Evolutionary conservation across 1,140 invertebrate species (phyloP), one percentile per base, ranked within the genome.

Genomic region (Orius laevigatus): DNA sequence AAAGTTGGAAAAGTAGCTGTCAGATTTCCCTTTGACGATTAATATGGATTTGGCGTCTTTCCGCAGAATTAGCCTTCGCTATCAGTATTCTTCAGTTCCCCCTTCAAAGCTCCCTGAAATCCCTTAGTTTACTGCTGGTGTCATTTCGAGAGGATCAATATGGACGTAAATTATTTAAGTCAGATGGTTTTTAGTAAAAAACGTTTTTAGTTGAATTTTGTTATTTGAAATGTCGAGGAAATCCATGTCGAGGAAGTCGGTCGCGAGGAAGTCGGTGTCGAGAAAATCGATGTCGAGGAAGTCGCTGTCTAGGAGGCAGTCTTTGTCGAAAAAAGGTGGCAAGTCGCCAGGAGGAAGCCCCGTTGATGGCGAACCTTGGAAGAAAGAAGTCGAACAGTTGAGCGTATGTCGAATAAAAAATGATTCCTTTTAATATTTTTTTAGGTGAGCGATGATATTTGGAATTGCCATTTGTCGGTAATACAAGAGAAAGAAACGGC

Each of bases 361-460:
- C 41, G 8, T 43, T 15, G 41, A 43, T 43, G 5, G 15, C 6
- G 14, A 15, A 40, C 15, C 14, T 40, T 14, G 14, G 18, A 19
- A 12, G 18, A 19, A 42, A 42, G 18, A 42, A 16, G 11, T 12
- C 18, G 40, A 42, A 19, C 18, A n/a, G 5, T 38, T 12, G n/a
- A 38, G 11, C 4, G n/a, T 38, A 16, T 38, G 36, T 34, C 8
- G 33, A 8, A n/a, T 34, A 34, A n/a, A 34, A 34, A 8, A 8
- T n/a, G n/a, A 34, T 8, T 34, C 33, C n/a, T n/a, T 8, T 34
- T n/a, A 16, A 38, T 38, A 3, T 4, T 42, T 5, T 42, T 42
- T 4, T n/a, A 45, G 43, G 43, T 45, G 5, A 12, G 43, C 43
- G 43, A 45, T 32, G 43, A 45, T 12, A 31, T n/a, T 12, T 45